These are phyloP conservation scores for Pterostichus niger DNA, from an alignment of 2,888 invertebrate species.

Conservation along the genomic window DNA sequence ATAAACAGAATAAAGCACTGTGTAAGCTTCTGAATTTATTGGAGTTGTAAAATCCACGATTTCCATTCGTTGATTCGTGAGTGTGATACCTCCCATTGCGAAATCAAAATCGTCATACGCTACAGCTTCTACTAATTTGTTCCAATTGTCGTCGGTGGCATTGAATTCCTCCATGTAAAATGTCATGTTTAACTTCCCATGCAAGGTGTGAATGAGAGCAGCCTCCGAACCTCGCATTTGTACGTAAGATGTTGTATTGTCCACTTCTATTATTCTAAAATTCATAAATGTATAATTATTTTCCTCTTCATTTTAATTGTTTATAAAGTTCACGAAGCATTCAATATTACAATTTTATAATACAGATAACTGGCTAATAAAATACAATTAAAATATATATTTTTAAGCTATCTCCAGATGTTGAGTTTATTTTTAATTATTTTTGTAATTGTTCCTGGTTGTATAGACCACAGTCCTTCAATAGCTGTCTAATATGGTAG, in stretches of 20 bases:
- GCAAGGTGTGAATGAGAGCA: background rate
- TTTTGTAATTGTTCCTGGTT: no score
- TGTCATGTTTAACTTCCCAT: conserved; percentile 19
- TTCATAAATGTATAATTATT: no score
- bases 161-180: conserved; percentile 26
- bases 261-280: background rate
- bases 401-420: no score
- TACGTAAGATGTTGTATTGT: background rate
- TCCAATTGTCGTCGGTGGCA: conserved; percentile 24
- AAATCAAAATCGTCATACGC: conserved; percentile 14
- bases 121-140: conserved; percentile 17
- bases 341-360: no score
- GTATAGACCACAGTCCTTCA: no score
- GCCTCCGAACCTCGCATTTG: conserved; percentile 26
- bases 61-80: conserved; percentile 18
- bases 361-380: no score
- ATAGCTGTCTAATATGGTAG: no score
- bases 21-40: conserved; percentile 2
- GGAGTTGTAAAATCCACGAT: conserved; percentile 18
- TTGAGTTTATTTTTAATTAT: no score
- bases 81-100: conserved; percentile 24
- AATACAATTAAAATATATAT: no score
- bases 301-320: no score
- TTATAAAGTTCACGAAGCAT: no score
- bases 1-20: conserved; percentile 7